A percentile compares a stretch with the other conserved stretches of the same genome.
Conservation (phyloP, 2,797 vertebrate species). For the Cossypha heuglini region DNA sequence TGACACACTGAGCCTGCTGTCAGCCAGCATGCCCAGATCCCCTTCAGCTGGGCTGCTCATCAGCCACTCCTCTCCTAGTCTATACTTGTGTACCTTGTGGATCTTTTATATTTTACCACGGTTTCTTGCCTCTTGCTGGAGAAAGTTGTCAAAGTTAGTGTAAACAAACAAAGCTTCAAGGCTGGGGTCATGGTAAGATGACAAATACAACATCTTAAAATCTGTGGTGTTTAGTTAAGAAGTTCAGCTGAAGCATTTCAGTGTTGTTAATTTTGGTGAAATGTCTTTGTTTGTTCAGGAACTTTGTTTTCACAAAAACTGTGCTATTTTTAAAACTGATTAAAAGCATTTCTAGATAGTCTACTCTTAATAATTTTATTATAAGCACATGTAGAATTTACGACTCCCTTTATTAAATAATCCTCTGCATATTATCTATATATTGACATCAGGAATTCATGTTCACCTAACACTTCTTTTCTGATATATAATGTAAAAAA, state of each 20-base stretch:
- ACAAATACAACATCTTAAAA: not conserved
- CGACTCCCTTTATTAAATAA: not conserved
- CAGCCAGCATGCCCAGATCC: not conserved
- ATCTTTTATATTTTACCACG: not conserved
- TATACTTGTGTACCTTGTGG: fast-evolving
- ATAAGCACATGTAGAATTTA: not conserved
- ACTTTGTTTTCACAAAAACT: not conserved
- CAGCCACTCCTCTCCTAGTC: not conserved
- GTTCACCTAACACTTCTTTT: not conserved
- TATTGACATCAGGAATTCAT: not conserved
- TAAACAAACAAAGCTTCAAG: not conserved
- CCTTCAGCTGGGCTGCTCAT: not conserved
- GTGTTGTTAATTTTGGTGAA: not conserved
- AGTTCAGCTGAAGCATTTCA: not conserved
- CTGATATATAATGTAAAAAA: not conserved
- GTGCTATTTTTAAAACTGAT: not conserved
- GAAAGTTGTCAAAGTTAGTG: not conserved
- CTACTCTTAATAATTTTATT: not conserved
- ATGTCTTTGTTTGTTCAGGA: not conserved
- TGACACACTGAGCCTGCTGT: not conserved
- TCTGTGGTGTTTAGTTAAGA: not conserved
- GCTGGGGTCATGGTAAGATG: not conserved
- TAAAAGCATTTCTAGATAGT: not conserved
- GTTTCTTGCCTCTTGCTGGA: not conserved
- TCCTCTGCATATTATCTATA: not conserved